These are phyloP conservation scores for Centropyge bicolor DNA, from an alignment of 2,797 vertebrate genomes.

Conservation along the genomic window DNA sequence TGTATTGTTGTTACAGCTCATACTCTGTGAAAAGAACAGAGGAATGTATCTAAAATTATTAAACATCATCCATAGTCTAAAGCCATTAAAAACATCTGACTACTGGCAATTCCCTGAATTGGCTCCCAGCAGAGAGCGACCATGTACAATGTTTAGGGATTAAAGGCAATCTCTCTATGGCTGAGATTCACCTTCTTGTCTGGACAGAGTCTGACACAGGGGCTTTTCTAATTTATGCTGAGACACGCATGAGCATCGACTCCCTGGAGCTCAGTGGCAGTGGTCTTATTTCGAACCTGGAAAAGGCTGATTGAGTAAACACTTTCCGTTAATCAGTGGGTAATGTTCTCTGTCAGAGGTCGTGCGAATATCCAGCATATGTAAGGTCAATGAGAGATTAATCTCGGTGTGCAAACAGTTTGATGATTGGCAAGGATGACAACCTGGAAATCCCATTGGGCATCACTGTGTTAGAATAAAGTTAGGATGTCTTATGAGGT, in stretches of 20 bases:
- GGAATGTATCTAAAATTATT: conserved; percentile 17
- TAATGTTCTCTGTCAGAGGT: conserved; percentile 45
- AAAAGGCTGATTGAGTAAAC: conserved; percentile 64
- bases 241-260: conserved; percentile 76
- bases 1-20: conserved; percentile 27
- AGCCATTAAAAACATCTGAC: conserved; percentile 70
- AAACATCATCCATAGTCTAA: conserved; percentile 27
- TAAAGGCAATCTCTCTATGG: conserved; percentile 80
- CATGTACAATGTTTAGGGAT: conserved; percentile 74
- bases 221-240: conserved; percentile 81
- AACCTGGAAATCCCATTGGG: not conserved
- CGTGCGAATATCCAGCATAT: conserved; percentile 36
- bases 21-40: conserved; percentile 15
- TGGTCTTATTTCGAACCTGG: conserved; percentile 52
- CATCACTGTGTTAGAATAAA: not conserved
- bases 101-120: conserved; percentile 62
- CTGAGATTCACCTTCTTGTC: conserved; percentile 83
- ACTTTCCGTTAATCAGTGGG: conserved; percentile 38
- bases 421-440: conserved; percentile 1
- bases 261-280: conserved; percentile 63
- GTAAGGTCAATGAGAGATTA: conserved; percentile 21
- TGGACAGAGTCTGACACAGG: conserved; percentile 79
- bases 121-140: conserved; percentile 69
- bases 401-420: conserved; percentile 27
- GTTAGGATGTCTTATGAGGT: not conserved